phyloP scores from a whole-genome alignment of 2,888 invertebrate species.

The Cactoblastis cactorum region DNA sequence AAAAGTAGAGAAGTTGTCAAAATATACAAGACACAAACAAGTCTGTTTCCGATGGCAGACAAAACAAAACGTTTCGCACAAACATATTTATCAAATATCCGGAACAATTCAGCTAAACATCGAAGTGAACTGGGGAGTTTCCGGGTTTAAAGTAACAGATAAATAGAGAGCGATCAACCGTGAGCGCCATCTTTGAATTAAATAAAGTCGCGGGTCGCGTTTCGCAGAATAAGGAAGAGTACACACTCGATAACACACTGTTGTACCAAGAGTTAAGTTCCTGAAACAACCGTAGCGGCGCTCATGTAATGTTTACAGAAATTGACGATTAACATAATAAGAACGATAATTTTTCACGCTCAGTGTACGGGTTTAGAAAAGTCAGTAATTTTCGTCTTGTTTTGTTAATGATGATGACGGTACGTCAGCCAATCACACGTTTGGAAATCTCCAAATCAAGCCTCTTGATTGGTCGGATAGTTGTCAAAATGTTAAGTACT shows the following conservation, averaged over 20 bases:
- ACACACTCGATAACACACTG: not conserved
- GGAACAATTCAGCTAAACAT: conserved; percentile 15
- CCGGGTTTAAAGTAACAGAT: conserved; percentile 21
- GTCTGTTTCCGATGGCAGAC: not conserved
- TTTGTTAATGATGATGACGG: no score
- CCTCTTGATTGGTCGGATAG: no score
- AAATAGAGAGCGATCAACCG: conserved; percentile 30
- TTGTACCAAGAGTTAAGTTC: not conserved
- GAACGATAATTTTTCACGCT: no score
- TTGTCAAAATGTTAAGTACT: no score
- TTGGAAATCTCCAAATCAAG: no score
- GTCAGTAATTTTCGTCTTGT: no score
- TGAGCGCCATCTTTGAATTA: conserved; percentile 43
- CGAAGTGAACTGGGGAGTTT: conserved; percentile 20
- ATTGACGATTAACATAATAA: no score
- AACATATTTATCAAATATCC: conserved; percentile 16
- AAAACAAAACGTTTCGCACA: conserved; percentile 11
- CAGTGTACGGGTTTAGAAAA: no score
- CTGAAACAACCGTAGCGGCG: no score
- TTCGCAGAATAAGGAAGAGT: not conserved
- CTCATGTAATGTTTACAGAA: no score
- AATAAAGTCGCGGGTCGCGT: conserved; percentile 34
- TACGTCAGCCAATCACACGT: no score
- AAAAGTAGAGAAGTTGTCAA: not conserved
- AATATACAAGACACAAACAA: not conserved